Evolutionary conservation across 2,888 invertebrate genomes (phyloP), one percentile per base, ranked within the genome.

Genomic region (Melinaea menophilus): DNA sequence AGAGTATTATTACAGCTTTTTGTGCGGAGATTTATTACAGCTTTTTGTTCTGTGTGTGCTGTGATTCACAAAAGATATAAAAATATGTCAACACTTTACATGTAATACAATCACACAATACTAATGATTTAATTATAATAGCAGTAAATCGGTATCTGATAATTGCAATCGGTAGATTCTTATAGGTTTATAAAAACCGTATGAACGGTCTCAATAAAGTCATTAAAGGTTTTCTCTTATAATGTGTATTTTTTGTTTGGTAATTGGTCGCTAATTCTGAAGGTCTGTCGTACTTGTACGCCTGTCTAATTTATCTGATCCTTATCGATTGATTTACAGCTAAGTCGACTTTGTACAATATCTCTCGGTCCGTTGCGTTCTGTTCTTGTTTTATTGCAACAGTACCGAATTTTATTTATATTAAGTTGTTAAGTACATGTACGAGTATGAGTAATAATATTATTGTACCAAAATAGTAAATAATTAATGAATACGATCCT

Each of bases 191-290:
- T 22, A 22, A 22, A 22, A 22, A 22, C 22, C 22, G 0, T 22
- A 22, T 1, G 0, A 22, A 22, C 22, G 22, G 74, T 82, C 81
- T 77, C 82, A 84, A 84, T 84, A 80, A 76, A 78, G 81, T 73
- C 76, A 78, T 86, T 82, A 75, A 69, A 71, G 69, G 73, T 79
- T 80, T 80, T 80, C 79, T 72, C 72, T 56, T 63, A 59, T 79
- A 79, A 80, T 77, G 70, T 76, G 72, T 71, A 75, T 74, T 76
- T 76, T 80, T 84, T 82, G 74, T 76, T 68, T 65, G 71, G 71
- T 84, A 85, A 86, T 85, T 80, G 79, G 75, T 77, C 75, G 76
- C 75, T 83, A 81, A 83, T 81, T 77, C 73, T 72, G 71, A 73
- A 72, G 71, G 72, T 75, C 74, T 73, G 70, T 72, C 73, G 75